Evolutionary conservation across 1,140 invertebrate genomes (phyloP), one percentile per base, ranked within the genome.

Genomic region (Drosophila azteca): DNA sequence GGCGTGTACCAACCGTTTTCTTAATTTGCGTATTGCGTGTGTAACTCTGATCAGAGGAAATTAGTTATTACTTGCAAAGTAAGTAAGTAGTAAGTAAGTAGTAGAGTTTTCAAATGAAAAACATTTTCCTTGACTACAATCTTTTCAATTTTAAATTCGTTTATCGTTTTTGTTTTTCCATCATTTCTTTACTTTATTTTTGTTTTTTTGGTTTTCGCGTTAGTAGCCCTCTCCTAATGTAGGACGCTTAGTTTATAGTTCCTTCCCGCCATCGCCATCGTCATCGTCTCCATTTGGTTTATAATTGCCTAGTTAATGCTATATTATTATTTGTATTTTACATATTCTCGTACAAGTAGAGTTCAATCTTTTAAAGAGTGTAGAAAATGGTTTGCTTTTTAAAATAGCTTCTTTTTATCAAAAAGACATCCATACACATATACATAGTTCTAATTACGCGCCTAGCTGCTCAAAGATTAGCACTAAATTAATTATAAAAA

Each of bases 341-440:
- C 79, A 88, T 89, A 88, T 69, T 70, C 76, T 75, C 71, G 71
- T 75, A 77, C 74, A 87, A 79, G 84, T 83, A 88, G 83, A 88
- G 65, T 83, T 88, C 84, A 88, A 77, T 88, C 84, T 87, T 89
- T 89, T 90, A 85, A 90, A 90, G 85, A 90, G 87, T 90, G 81
- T 90, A 90, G 85, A 90, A 90, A 90, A 90, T 88, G 77, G 63
- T 90, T 90, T 90, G 66, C 74, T 87, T 81, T 78, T 82, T 87
- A 87, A 87, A 87, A 87, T 82, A 87, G 83, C 85, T 77, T 79
- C 81, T 90, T 90, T 90, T 90, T 87, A 90, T 90, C 81, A 90
- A 90, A 89, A 90, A 90, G 81, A 79, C 87, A 90, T 85, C 66
- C 70, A 89, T 87, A 89, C 77, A 81, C 67, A 79, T 64, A 79